A percentile compares a stretch with the other conserved stretches of the same genome.
phyloP scores from a whole-genome alignment of 2,113 vertebrate species.

The Dicentrarchus labrax region DNA sequence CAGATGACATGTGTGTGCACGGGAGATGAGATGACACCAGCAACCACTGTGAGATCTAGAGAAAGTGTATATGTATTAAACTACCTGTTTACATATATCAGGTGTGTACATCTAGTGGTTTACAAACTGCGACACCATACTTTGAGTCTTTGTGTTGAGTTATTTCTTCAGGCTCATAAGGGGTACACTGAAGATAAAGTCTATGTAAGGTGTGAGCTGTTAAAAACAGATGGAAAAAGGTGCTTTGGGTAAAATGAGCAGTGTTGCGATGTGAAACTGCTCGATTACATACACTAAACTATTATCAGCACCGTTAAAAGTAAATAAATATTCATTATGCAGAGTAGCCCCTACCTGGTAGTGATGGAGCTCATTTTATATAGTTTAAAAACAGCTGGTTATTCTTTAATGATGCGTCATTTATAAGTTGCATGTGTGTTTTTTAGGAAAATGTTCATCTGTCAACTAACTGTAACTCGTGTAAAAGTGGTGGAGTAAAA shows the following conservation, averaged over 20 bases:
- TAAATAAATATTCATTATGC: neutral
- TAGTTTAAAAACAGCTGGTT: neutral
- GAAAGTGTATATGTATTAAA: neutral
- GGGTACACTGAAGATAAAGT: too few species aligned
- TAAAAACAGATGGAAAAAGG: neutral
- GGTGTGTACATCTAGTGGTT: neutral
- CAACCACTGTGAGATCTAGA: neutral
- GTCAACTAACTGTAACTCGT: neutral
- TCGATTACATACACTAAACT: neutral
- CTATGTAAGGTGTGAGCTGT: neutral
- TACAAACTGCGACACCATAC: neutral
- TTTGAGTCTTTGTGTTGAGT: neutral
- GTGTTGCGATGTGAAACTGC: neutral
- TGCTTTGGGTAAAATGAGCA: neutral
- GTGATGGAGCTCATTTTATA: neutral
- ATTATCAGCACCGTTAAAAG: too few species aligned
- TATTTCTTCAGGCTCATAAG: neutral
- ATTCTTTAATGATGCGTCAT: neutral
- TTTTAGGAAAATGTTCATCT: neutral
- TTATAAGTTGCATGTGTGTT: too few species aligned
- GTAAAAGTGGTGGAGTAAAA: neutral
- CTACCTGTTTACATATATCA: too few species aligned
- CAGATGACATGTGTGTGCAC: conserved; percentile 6
- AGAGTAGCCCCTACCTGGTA: neutral
- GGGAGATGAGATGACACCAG: neutral